A percentile compares a stretch with the other conserved stretches of the same genome.
Evolutionary conservation across 2,113 vertebrate genomes (phyloP).

Genomic region (Malurus melanocephalus): DNA sequence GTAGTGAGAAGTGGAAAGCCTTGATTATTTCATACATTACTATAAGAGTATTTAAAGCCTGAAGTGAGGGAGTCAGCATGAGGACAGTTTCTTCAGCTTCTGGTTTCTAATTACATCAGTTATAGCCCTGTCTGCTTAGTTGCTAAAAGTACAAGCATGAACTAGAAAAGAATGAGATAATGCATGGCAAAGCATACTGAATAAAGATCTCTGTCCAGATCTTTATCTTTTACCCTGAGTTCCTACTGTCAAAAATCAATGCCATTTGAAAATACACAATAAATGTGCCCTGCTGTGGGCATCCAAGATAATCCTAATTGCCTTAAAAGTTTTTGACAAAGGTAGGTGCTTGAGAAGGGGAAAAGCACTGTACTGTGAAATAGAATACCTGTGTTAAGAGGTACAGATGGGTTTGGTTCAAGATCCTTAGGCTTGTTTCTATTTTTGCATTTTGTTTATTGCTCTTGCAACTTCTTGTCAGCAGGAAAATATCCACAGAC

Average conservation of each 20-base stretch:
- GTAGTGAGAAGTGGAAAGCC: background rate
- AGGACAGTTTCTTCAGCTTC: conserved; percentile 49
- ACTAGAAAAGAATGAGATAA: conserved; percentile 83
- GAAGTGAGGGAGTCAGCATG: conserved; percentile 28
- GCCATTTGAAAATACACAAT: conserved; percentile 81
- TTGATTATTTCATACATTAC: conserved; percentile 45
- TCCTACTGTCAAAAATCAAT: conserved; percentile 82
- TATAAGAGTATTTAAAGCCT: conserved; percentile 48
- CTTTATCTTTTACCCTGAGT: conserved; percentile 82
- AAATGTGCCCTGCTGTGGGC: conserved; percentile 78
- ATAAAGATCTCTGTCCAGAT: conserved; percentile 86
- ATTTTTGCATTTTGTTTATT: conserved; percentile 13
- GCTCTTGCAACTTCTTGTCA: background rate
- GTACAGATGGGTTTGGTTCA: conserved; percentile 46
- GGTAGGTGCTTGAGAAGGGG: conserved; percentile 66
- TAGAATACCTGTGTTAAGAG: conserved; percentile 48
- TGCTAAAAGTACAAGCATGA: conserved; percentile 76
- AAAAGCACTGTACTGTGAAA: conserved; percentile 37
- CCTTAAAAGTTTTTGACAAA: conserved; percentile 77
- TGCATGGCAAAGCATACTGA: conserved; percentile 80
- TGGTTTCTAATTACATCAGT: conserved; percentile 71
- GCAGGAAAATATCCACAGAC: background rate
- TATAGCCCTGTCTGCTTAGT: conserved; percentile 58
- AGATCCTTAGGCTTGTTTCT: background rate
- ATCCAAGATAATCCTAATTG: conserved; percentile 78